A percentile compares a stretch with the other conserved stretches of the same genome.
Conservation (phyloP, 2,797 vertebrate genomes). For the Aulostomus chinensis region DNA sequence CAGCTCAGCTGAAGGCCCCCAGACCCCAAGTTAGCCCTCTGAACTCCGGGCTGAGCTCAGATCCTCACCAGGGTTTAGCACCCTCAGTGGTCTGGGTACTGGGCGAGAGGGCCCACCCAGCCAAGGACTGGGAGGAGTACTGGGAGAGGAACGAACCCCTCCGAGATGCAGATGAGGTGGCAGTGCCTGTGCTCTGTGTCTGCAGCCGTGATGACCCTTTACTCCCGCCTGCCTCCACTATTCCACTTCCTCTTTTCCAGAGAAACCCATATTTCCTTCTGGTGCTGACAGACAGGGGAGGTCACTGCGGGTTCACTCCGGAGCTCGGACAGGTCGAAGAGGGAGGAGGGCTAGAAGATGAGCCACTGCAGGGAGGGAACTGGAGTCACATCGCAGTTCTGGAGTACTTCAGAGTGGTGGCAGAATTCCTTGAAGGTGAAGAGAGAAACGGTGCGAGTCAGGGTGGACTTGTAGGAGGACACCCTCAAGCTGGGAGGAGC, state of each 20-base stretch:
- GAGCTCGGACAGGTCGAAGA: conserved; percentile 2
- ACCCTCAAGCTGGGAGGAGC: conserved; percentile 33
- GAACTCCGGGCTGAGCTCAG: conserved; percentile 3
- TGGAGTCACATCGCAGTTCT: conserved; percentile 86
- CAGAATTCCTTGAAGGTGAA: conserved; percentile 83
- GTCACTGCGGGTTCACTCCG: conserved; percentile 86
- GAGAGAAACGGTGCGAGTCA: conserved; percentile 64
- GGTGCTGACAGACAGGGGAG: conserved; percentile 81
- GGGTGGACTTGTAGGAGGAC: conserved; percentile 23
- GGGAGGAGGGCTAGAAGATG: not conserved
- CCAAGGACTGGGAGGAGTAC: conserved; percentile 83
- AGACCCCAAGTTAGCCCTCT: not conserved
- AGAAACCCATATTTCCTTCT: conserved; percentile 89
- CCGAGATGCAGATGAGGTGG: conserved; percentile 88
- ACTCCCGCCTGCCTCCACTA: conserved; percentile 65
- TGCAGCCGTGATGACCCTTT: conserved; percentile 86
- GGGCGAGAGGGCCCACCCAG: conserved; percentile 49
- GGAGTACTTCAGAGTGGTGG: conserved; percentile 84
- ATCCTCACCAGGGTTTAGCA: conserved; percentile 8
- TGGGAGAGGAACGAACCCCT: conserved; percentile 92
- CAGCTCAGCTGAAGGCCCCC: not conserved
- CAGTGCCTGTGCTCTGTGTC: conserved; percentile 87
- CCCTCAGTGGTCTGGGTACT: conserved; percentile 43
- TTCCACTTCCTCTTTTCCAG: conserved; percentile 84
- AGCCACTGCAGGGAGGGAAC: conserved; percentile 19